Evolutionary conservation across 2,888 invertebrate genomes (phyloP).

Genomic region (Drosophila emarginata): DNA sequence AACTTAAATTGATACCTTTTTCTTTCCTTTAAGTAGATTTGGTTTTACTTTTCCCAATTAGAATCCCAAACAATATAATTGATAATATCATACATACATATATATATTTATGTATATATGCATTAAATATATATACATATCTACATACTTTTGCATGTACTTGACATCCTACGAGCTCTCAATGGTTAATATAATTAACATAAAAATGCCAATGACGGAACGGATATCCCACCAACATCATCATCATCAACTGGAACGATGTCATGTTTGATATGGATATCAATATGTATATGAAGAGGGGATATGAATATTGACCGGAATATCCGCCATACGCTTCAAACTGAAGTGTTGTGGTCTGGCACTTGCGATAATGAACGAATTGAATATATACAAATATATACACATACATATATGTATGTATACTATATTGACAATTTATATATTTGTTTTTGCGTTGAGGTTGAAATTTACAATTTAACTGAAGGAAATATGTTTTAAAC

Average conservation of each 20-base stretch:
- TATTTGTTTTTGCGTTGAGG: conserved; percentile 16
- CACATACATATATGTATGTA: conserved; percentile 43
- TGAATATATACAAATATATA: conserved; percentile 9
- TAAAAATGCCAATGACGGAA: conserved; percentile 50
- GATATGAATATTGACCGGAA: conserved; percentile 37
- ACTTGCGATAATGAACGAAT: conserved; percentile 58
- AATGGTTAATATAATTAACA: conserved; percentile 69
- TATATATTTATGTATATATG: neutral
- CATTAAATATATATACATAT: neutral
- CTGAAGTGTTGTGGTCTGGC: conserved; percentile 57
- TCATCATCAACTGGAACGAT: conserved; percentile 35
- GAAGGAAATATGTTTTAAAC: neutral
- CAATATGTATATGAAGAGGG: conserved; percentile 19
- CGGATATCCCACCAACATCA: conserved; percentile 12
- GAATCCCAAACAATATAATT: neutral
- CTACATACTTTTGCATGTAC: neutral
- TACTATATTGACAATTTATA: conserved; percentile 51
- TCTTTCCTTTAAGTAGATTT: conserved; percentile 29
- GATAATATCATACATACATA: neutral
- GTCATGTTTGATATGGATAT: conserved; percentile 13
- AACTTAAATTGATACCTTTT: conserved; percentile 45
- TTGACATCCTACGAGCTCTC: conserved; percentile 65
- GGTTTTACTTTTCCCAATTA: conserved; percentile 49
- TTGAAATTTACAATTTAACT: conserved; percentile 36
- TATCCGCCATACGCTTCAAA: conserved; percentile 44